Evolutionary conservation across 2,888 invertebrate species (phyloP), one percentile per base, ranked within the genome.

Genomic region (Trissonchulus sp.): DNA sequence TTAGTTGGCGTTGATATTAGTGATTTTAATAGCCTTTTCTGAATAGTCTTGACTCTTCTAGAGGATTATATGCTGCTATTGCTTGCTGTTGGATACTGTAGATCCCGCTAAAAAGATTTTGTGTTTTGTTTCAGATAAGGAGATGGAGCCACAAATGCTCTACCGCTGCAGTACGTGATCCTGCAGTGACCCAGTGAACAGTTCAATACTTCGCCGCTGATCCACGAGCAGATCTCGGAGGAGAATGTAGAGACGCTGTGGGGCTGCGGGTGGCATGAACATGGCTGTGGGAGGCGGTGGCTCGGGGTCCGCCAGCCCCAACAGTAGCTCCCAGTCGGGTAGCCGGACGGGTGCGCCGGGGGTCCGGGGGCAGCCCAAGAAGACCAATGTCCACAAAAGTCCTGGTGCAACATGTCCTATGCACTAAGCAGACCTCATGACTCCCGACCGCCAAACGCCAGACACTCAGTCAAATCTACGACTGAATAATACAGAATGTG

Each of bases 401-500:
- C 96, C 34, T 97, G 97, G 97, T 96, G 96, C 69, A 95, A 96
- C 87, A 89, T 94, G 99, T 86, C 99, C 99, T 82, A 99, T 99
- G 89, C 90, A 99, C 99, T 84, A 97, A 98, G 28, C 96, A 97
- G 86, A 99, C 99, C 82, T 99, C 99, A 86, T 92, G 93, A 83
- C 94, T 94, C 77, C 93, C 96, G 74, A 91, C 92, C 69, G 98
- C 99, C 84, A 93, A 94, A 86, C 88, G 99, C 77, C 90, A 99
- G 78, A 99, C 99, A 1, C 88, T 99, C 81, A 94, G 96, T 77
- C 98, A 99, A 88, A 98, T 99, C 84, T 99, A 99, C 89, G 99
- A 99, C 88, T 99, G 98, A 98, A 99, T 99, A 97, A 97, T 99
- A 78, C 94, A 95, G 87, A 98, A 99, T 87, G 96, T 99, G 83